Evolutionary conservation across 2,797 vertebrate genomes (phyloP).

Genomic region (Eupleurogrammus muticus): DNA sequence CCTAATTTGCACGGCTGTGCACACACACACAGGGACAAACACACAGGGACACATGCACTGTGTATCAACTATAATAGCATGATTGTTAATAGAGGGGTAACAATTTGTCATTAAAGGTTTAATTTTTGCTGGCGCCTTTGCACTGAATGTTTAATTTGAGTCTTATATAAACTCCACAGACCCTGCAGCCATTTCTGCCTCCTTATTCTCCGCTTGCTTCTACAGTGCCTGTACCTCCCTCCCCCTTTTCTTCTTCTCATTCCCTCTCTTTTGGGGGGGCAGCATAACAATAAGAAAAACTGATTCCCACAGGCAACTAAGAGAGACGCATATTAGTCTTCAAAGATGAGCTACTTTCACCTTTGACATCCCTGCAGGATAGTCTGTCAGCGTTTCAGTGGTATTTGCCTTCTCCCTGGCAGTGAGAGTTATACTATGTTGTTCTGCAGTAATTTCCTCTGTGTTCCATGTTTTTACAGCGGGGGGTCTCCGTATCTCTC

Average conservation of each 20-base stretch:
- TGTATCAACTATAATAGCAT: too few species aligned
- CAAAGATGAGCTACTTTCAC: slow-evolving; percentile 54
- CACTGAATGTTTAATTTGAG: slow-evolving; percentile 91
- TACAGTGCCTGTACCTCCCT: neutral
- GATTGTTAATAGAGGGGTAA: slow-evolving; percentile 83
- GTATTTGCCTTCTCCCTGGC: slow-evolving; percentile 44
- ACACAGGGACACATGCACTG: neutral
- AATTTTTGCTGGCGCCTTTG: slow-evolving; percentile 86
- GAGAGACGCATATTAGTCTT: slow-evolving; percentile 45
- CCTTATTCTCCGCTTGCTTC: slow-evolving; percentile 1
- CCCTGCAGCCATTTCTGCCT: slow-evolving; percentile 53
- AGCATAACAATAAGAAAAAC: slow-evolving; percentile 38
- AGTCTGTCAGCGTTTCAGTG: slow-evolving; percentile 29
- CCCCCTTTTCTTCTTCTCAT: neutral
- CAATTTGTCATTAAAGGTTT: slow-evolving; percentile 91
- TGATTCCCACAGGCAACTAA: slow-evolving; percentile 57
- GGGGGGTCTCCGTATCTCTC: slow-evolving; percentile 57
- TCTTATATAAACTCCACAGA: slow-evolving; percentile 89
- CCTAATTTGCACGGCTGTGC: neutral
- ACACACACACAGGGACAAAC: neutral
- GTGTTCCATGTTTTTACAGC: slow-evolving; percentile 54
- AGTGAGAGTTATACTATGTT: slow-evolving; percentile 22
- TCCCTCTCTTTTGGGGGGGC: slow-evolving; percentile 36
- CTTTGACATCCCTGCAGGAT: slow-evolving; percentile 49
- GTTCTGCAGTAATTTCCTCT: slow-evolving; percentile 20